Base-by-base conservation (phyloP, 2,888 invertebrate genomes). In the Pseudolycoriella hygida region DNA sequence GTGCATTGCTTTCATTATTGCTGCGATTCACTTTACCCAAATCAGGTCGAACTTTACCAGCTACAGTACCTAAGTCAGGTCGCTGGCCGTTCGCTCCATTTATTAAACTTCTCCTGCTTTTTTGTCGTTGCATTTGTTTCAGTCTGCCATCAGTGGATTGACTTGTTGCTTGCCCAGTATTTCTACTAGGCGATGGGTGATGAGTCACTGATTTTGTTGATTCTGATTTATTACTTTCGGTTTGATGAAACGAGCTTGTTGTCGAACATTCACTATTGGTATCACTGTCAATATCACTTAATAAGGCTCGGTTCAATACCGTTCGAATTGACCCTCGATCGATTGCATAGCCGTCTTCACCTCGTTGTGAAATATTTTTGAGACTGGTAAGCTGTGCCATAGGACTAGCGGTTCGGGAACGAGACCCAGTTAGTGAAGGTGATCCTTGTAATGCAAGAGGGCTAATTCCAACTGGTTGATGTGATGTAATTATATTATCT, bases 381-480 rank as follows among this genome's bases (percentile, higher is more conserved):
- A 85, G 64, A 55, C 82, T 84, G 42, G 80, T 80, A 43, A 85
- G 60, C 64, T 84, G 84, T 50, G 82, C 77, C 78, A 86, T 81
- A 2, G 84, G 84, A 57, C 84, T 84, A 49, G 77, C 76, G 47
- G 78, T 71, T 5, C 77, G 70, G 1, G 46, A 77, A 76, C 67
- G 64, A 55, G 43, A 34, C 11, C 45, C 40, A 4, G 14, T 30
- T 12, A 71, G 65, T 32, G 71, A 58, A 1, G 71, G 40, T 17
- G 78, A 74, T 40, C 74, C 74, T 50, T 72, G 74, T 17, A 75
- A 59, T 10, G 76, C 73, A 3, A 81, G 62, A 30, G 80, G 74
- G 12, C 77, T 72, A 6, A 77, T 70, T 3, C 68, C 66, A 25
- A 66, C 72, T 1, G 72, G 71, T 14, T 75, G 72, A 12, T 25